Conservation (phyloP, 2,113 vertebrate species). For the Brienomyrus longianalis region DNA sequence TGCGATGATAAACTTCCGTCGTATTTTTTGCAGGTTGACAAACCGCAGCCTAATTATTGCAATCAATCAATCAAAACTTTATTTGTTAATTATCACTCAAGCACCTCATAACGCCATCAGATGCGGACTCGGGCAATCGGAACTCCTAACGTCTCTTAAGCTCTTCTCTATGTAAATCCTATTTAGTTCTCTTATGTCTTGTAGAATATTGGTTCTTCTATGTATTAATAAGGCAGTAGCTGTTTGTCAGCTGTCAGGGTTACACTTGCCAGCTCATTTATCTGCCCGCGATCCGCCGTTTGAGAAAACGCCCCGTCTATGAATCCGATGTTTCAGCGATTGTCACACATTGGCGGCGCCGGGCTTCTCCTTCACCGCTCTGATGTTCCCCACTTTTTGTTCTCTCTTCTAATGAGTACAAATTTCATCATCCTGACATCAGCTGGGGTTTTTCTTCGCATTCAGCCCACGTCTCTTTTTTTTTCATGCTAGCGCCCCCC, state of each 20-base stretch:
- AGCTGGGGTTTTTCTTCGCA: not conserved
- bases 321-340: conserved; percentile 5
- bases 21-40: not conserved
- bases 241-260: conserved; percentile 6
- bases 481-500: not conserved
- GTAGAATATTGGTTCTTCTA: not conserved
- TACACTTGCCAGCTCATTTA: not conserved
- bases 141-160: not conserved
- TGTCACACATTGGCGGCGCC: conserved; percentile 19
- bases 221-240: not conserved
- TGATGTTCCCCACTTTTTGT: conserved; percentile 16
- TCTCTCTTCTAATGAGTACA: conserved; percentile 15
- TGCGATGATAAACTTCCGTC: not conserved
- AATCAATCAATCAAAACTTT: not conserved
- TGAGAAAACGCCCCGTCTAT: not conserved
- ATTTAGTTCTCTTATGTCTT: not conserved
- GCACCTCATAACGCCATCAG: not conserved
- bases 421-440: conserved; percentile 19
- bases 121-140: not conserved
- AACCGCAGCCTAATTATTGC: not conserved
- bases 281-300: not conserved
- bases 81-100: not conserved
- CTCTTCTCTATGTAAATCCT: not conserved
- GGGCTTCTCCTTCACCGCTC: conserved; percentile 23
- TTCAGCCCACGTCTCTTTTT: conserved; percentile 5